These are phyloP conservation scores for Agrochola circellaris DNA, from an alignment of 2,888 invertebrate genomes.

Conservation along the genomic window DNA sequence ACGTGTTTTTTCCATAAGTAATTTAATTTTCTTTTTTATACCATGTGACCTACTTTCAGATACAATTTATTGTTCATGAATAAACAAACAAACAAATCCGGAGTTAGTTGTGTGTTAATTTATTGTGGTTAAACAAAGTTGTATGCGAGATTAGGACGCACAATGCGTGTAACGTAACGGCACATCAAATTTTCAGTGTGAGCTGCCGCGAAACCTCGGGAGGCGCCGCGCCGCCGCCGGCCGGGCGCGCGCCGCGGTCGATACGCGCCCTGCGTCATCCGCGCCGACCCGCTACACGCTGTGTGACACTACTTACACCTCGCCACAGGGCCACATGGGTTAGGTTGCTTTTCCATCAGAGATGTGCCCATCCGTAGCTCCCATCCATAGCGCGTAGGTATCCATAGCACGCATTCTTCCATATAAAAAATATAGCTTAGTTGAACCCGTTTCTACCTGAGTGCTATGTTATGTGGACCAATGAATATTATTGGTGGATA, in stretches of 20 bases:
- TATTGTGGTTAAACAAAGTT: slow-evolving; percentile 20
- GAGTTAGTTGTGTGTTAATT: background rate
- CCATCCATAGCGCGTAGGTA: too few species aligned
- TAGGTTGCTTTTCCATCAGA: too few species aligned
- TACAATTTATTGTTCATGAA: too few species aligned
- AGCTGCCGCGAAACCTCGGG: slow-evolving; percentile 19
- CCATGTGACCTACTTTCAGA: too few species aligned
- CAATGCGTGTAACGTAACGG: slow-evolving; percentile 27
- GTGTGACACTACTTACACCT: background rate
- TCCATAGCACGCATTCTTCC: too few species aligned
- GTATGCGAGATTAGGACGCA: slow-evolving; percentile 24
- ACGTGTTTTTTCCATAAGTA: too few species aligned
- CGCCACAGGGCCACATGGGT: background rate
- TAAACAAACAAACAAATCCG: background rate
- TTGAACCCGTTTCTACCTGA: too few species aligned
- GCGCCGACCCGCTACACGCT: background rate
- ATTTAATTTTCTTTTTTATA: too few species aligned
- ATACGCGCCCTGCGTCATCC: slow-evolving; percentile 24
- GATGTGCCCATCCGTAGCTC: too few species aligned
- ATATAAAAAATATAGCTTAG: too few species aligned
- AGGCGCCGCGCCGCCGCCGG: slow-evolving; percentile 52
- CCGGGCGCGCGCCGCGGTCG: slow-evolving; percentile 47
- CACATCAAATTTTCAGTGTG: slow-evolving; percentile 54
- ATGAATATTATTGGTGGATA: too few species aligned
- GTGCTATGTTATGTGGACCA: too few species aligned